Evolutionary conservation across 2,797 vertebrate species (phyloP), one percentile per base, ranked within the genome.

Genomic region (Sebastes kiyomatsui): DNA sequence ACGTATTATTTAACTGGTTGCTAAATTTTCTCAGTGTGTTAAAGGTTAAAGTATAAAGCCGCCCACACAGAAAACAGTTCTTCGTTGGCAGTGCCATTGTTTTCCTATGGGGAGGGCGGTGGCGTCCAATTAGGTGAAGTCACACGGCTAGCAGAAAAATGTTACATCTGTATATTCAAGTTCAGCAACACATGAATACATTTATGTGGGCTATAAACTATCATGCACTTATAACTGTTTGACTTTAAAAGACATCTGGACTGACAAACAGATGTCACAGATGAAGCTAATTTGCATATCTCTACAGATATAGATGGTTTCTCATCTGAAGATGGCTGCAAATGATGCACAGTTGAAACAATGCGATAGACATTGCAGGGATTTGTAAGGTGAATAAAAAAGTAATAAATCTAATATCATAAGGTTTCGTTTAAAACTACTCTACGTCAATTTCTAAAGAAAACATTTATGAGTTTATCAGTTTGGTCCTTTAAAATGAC

Each of bases 41-140:
- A 25, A 42, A 42, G 38, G 38, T 3, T 8, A 72, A 52, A 59
- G n/a, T 5, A 67, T 8, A 7, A 54, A 54, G 4, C 49, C 9
- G 18, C 49, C 49, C 8, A 54, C 20, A 22, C 20, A 54, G 20
- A 22, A 54, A 54, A 54, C n/a, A 10, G n/a, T 6, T 55, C n/a
- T 55, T 11, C n/a, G 10, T 11, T 55, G 54, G 54, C 54, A 23
- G 11, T 55, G 5, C 5, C 22, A 55, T 23, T 23, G n/a, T 22
- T 55, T 55, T 55, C 22, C 22, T 12, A 23, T 23, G 54, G 0
- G 1, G n/a, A 1, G 42, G 0, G 42, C 7, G 0, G 42, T 49
- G 42, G 42, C 7, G 7, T 20, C 42, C 16, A 46, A 46, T 18
- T 46, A 46, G 42, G 16, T 46, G 7, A 22, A 75, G 3, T 32